phyloP scores from a whole-genome alignment of 2,888 invertebrate genomes.

The Eupithecia subfuscata region DNA sequence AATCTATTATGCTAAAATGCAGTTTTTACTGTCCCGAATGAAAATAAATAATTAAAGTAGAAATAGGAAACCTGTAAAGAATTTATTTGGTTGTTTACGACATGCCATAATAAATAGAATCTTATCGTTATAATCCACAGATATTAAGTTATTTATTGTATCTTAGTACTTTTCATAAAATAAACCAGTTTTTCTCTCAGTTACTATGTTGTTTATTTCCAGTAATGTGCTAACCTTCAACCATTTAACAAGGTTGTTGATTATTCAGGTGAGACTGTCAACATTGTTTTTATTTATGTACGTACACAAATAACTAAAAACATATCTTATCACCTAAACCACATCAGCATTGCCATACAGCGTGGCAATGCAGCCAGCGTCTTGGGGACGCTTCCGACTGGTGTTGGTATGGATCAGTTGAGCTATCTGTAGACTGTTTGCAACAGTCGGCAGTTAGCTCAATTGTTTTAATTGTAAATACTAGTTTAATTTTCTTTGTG shows the following conservation, averaged over 20 bases:
- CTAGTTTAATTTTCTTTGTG: no score
- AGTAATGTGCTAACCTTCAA: conserved; percentile 20
- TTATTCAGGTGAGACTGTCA: conserved; percentile 14
- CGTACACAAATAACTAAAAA: no score
- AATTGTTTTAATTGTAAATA: no score
- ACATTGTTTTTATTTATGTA: neutral
- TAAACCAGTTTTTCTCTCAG: neutral
- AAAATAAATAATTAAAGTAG: neutral
- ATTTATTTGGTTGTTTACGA: conserved; percentile 2
- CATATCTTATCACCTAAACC: neutral
- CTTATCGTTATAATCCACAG: conserved; percentile 51
- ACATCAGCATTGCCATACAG: no score
- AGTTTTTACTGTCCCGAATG: neutral
- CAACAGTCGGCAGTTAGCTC: no score
- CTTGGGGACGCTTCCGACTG: no score
- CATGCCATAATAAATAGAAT: conserved; percentile 32
- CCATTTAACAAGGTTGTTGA: conserved; percentile 1
- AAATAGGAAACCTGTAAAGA: neutral
- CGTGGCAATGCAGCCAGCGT: no score
- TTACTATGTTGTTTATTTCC: neutral
- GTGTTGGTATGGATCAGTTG: no score
- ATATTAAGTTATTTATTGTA: conserved; percentile 7
- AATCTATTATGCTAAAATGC: conserved; percentile 54
- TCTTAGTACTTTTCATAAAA: neutral
- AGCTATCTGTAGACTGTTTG: no score